Evolutionary conservation across 2,888 invertebrate genomes (phyloP).

Genomic region (Agapetus fuscipes): DNA sequence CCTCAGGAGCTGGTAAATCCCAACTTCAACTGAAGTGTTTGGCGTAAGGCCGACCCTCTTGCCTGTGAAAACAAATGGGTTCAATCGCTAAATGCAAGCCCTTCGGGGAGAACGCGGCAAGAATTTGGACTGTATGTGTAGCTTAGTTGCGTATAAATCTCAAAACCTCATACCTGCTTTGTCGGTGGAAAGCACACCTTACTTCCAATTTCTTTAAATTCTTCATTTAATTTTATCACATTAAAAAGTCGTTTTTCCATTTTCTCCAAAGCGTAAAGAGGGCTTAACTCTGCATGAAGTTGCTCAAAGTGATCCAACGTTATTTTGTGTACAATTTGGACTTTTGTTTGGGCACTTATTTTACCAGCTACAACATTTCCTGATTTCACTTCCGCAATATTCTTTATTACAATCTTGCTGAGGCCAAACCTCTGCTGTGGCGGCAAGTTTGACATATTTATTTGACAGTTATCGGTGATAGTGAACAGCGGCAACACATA

Average conservation of each 20-base stretch:
- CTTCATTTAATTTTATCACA: constrained; percentile 16
- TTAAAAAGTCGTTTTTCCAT: constrained; percentile 24
- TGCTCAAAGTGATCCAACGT: constrained; percentile 13
- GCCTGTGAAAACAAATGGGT: too few species aligned
- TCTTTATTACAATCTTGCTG: constrained; percentile 21
- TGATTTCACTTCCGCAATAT: constrained; percentile 5
- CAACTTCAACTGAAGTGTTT: too few species aligned
- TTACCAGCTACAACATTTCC: constrained; percentile 20
- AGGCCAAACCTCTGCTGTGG: constrained; percentile 22
- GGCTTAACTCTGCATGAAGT: constrained; percentile 1
- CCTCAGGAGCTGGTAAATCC: too few species aligned
- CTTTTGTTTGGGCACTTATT: constrained; percentile 22
- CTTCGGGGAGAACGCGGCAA: too few species aligned
- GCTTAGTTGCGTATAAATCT: too few species aligned
- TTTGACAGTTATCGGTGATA: constrained; percentile 20
- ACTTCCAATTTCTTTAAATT: constrained; percentile 3
- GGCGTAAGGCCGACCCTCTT: too few species aligned
- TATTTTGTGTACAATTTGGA: constrained; percentile 18
- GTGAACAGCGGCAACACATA: constrained; percentile 24
- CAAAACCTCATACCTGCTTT: too few species aligned
- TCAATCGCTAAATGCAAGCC: too few species aligned
- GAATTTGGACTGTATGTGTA: too few species aligned
- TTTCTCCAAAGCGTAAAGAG: constrained; percentile 11
- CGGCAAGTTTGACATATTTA: constrained; percentile 21
- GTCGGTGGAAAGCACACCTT: constrained; percentile 8